Evolutionary conservation across 2,797 vertebrate species (phyloP), one percentile per base, ranked within the genome.

Genomic region (Choloepus didactylus): DNA sequence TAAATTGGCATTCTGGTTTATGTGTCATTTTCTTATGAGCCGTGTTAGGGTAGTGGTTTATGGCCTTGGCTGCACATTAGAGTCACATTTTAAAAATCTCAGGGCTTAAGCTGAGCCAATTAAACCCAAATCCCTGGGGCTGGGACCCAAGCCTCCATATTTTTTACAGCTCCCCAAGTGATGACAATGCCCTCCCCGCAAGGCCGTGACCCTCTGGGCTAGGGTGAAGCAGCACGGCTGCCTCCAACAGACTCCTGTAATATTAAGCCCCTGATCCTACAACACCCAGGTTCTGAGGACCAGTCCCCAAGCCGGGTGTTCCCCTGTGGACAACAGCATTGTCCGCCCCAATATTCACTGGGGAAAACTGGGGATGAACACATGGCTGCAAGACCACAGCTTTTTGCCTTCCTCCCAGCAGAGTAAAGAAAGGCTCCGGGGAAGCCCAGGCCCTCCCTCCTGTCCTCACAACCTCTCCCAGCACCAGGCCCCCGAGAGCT

Each of bases 71-170:
- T 75, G 4, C 35, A 59, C 19, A 31, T 75, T 79, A 49, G 41
- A 66, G 82, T 80, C 70, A 41, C 38, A 56, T 92, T 91, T 86
- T 83, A 44, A 89, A 90, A 72, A 15, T 44, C 35, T 18, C 83
- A 91, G 1, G 12, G 80, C 56, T 81, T 54, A 35, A 38, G 27
- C 49, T 46, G 41, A 67, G 66, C 69, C 77, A 84, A 73, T 84
- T 72, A 85, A 93, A 81, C 35, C 54, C 31, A 75, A 67, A 51
- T 92, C 44, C 77, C 82, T 38, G 73, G 35, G 51, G 77, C 82
- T 38, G 1, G 31, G 49, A 51, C 29, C 51, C 56, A 95, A 67
- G 25, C 84, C 15, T 69, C 89, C 77, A 29, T 56, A 18, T 23
- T 81, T 75, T 69, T 67, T 35, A 41, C 5, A 73, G 76, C 44